Conservation (phyloP, 2,888 invertebrate genomes). For the Balanococcus diminutus region DNA sequence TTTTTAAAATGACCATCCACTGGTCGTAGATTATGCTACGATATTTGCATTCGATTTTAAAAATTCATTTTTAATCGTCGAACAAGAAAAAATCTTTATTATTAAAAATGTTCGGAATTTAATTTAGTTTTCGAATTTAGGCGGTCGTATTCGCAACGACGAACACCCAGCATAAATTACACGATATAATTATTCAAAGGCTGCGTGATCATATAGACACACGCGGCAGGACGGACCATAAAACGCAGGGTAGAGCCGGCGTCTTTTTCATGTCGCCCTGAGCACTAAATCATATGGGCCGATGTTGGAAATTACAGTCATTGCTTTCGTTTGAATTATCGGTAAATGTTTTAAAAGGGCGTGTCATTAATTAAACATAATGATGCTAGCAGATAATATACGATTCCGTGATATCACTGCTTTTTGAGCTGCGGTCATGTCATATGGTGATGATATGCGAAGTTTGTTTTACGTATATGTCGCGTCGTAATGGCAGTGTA, state of each 20-base stretch:
- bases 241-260: neutral
- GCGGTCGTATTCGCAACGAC: neutral
- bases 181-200: conserved; percentile 21
- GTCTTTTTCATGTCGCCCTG: neutral
- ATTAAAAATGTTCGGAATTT: conserved; percentile 15
- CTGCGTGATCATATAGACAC: neutral
- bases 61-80: neutral
- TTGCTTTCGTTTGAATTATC: neutral
- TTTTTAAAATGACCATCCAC: too few species aligned
- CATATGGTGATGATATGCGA: neutral
- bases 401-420: neutral
- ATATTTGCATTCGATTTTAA: neutral
- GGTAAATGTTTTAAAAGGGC: conserved; percentile 22
- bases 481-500: neutral
- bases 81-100: neutral
- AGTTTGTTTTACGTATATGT: neutral
- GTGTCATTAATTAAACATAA: conserved; percentile 4
- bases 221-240: neutral
- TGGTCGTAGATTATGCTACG: too few species aligned
- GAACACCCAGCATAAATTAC: neutral
- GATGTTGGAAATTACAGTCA: neutral
- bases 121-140: neutral
- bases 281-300: neutral
- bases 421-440: neutral
- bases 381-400: neutral